phyloP scores from a whole-genome alignment of 2,888 invertebrate genomes.

The Monopis laevigella region DNA sequence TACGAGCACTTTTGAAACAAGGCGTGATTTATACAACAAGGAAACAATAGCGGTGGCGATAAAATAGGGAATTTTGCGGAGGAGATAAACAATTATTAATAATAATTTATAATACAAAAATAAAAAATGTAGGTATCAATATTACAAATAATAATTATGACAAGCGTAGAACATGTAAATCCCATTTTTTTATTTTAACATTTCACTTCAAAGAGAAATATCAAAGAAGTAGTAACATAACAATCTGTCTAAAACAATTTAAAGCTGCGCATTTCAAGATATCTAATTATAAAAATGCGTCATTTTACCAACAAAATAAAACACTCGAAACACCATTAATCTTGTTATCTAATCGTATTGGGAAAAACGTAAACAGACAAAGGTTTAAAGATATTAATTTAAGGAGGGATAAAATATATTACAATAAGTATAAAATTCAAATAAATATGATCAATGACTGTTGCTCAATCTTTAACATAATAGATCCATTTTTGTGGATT shows the following conservation, averaged over 20 bases:
- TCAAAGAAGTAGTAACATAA: background rate
- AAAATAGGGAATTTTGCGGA: no score
- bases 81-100: no score
- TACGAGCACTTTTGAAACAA: constrained; percentile 16
- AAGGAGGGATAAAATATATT: constrained; percentile 17
- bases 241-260: no score
- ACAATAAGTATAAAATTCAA: constrained; percentile 9
- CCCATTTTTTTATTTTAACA: no score
- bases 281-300: constrained; percentile 28
- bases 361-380: constrained; percentile 10
- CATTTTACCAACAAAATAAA: constrained; percentile 32
- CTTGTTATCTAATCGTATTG: constrained; percentile 14
- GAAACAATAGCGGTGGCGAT: no score
- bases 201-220: no score
- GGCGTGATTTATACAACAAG: constrained; percentile 1
- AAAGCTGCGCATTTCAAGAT: no score
- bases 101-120: no score
- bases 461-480: constrained; percentile 20
- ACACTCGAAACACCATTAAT: constrained; percentile 27
- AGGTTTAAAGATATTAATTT: constrained; percentile 17
- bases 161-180: no score
- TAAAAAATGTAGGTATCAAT: no score
- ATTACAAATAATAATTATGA: no score
- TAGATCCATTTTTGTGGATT: constrained; percentile 35
- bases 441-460: constrained; percentile 12